These are phyloP conservation scores for Frankliniella intonsa DNA, from an alignment of 2,888 invertebrate genomes.

Conservation along the genomic window DNA sequence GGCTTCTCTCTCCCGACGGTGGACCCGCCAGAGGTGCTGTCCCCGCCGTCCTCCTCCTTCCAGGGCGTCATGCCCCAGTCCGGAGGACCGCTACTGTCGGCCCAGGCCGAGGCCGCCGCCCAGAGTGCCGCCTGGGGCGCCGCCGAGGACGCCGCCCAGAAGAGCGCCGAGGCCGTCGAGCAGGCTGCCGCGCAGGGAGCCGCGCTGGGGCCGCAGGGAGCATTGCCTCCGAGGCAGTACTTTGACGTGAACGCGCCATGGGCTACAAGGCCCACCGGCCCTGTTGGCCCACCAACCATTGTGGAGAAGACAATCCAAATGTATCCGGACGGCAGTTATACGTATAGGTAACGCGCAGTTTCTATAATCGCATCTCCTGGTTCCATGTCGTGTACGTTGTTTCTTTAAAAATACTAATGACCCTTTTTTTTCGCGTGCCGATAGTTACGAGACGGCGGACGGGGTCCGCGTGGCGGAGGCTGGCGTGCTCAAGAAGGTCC, in stretches of 20 bases:
- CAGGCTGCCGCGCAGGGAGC: too few species aligned
- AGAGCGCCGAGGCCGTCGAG: too few species aligned
- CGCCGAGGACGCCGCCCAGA: too few species aligned
- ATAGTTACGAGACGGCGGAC: not conserved
- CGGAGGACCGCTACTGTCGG: too few species aligned
- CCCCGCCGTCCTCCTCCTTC: too few species aligned
- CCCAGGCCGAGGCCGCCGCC: too few species aligned
- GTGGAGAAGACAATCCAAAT: not conserved
- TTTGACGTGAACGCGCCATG: not conserved
- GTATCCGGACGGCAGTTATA: not conserved
- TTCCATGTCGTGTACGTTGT: not conserved
- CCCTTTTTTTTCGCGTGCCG: not conserved
- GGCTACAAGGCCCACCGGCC: not conserved
- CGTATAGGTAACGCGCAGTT: not conserved
- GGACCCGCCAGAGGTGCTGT: too few species aligned
- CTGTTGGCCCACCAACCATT: not conserved
- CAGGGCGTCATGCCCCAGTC: too few species aligned
- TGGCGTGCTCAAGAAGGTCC: constrained; percentile 12
- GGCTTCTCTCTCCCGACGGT: too few species aligned
- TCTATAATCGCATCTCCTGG: not conserved
- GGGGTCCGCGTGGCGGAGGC: constrained; percentile 1
- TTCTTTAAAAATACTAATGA: not conserved
- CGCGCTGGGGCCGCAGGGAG: too few species aligned
- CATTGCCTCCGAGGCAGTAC: not conserved
- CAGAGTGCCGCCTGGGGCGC: too few species aligned